phyloP scores from a whole-genome alignment of 2,113 vertebrate species.

The Brienomyrus brachyistius region DNA sequence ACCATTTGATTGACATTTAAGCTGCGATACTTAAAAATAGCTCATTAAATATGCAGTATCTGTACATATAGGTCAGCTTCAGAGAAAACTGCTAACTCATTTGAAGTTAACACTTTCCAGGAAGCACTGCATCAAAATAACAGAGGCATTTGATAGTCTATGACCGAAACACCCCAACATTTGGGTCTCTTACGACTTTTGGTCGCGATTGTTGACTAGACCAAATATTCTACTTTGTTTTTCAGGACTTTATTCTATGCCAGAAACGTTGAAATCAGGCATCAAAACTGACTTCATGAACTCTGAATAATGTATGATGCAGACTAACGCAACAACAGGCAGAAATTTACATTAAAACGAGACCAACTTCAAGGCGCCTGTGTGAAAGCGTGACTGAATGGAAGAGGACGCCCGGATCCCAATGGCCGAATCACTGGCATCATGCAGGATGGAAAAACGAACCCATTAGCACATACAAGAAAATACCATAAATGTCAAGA shows the following conservation, averaged over 20 bases:
- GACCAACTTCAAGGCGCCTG: not conserved
- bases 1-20: not conserved
- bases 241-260: not conserved
- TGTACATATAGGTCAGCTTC: not conserved
- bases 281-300: not conserved
- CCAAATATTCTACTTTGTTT: not conserved
- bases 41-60: not conserved
- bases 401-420: not conserved
- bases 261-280: not conserved
- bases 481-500: not conserved
- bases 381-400: not conserved
- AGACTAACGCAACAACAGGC: not conserved
- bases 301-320: not conserved
- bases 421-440: not conserved
- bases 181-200: not conserved
- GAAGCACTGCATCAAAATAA: not conserved
- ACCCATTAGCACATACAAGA: not conserved
- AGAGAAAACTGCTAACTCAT: not conserved
- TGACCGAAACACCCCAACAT: not conserved
- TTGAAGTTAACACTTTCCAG: not conserved
- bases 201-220: not conserved
- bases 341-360: not conserved
- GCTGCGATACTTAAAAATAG: not conserved
- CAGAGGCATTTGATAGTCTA: not conserved
- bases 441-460: not conserved